These are phyloP conservation scores for Erythrocebus patas DNA, from an alignment of 2,113 vertebrate species.

Conservation along the genomic window DNA sequence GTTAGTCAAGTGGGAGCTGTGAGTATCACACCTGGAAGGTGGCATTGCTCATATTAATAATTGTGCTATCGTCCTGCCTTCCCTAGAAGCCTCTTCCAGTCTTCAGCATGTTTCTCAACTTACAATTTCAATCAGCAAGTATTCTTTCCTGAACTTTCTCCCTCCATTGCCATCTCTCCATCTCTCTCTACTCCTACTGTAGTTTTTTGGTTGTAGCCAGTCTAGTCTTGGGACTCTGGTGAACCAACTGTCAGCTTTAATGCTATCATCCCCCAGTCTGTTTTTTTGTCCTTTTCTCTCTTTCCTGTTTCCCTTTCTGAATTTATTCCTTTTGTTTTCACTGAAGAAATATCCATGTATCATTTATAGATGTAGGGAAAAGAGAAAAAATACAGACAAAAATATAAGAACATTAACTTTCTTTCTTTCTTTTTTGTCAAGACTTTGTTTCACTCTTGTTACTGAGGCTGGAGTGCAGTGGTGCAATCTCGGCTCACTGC, in stretches of 20 bases:
- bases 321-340: background rate
- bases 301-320: background rate
- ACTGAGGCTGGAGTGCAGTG: too few species aligned
- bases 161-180: background rate
- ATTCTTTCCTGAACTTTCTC: background rate
- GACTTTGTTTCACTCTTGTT: too few species aligned
- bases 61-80: background rate
- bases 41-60: background rate
- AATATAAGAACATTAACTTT: background rate
- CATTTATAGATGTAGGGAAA: background rate
- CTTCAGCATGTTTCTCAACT: background rate
- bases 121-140: background rate
- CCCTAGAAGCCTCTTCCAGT: background rate
- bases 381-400: constrained; percentile 30
- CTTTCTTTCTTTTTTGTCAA: too few species aligned
- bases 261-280: background rate
- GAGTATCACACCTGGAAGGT: background rate
- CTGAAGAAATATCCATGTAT: background rate
- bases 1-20: background rate
- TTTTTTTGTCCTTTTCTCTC: background rate
- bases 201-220: too few species aligned
- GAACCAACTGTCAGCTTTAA: background rate
- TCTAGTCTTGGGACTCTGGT: background rate
- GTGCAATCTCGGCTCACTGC: too few species aligned
- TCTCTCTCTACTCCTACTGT: background rate